Percentiles rank a stretch among this genome's conserved stretches.
Evolutionary conservation across 1,140 invertebrate species (phyloP).

Genomic region (Episyrphus balteatus): DNA sequence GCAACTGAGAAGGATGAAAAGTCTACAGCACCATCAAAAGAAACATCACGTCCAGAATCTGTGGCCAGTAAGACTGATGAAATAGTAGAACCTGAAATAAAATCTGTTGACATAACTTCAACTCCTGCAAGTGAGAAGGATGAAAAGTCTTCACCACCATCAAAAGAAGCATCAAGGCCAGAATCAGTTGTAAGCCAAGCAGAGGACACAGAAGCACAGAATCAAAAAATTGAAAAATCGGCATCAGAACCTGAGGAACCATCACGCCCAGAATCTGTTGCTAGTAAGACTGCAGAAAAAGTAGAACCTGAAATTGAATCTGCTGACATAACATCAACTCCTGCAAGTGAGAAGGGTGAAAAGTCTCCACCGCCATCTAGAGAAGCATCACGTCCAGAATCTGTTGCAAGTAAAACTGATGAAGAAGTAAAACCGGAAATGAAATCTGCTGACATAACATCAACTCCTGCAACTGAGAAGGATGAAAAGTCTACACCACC

Average conservation of each 20-base stretch:
- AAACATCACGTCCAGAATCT: not conserved
- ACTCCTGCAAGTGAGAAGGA: not conserved
- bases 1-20: not conserved
- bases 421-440: not conserved
- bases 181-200: not conserved
- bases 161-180: constrained; percentile 4
- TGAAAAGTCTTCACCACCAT: not conserved
- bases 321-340: too few relatives aligned
- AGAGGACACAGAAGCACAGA: too few relatives aligned
- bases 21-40: not conserved
- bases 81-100: not conserved
- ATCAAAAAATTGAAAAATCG: constrained; percentile 9
- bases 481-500: not conserved
- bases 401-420: too few relatives aligned
- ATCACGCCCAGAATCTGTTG: constrained; percentile 10
- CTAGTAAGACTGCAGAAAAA: not conserved
- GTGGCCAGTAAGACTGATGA: constrained; percentile 6
- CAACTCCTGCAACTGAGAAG: not conserved
- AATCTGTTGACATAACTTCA: not conserved
- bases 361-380: too few relatives aligned
- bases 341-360: constrained; percentile 5
- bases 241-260: constrained; percentile 6
- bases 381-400: constrained; percentile 11
- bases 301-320: not conserved
- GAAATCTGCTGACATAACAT: not conserved